Base-by-base conservation (phyloP, 2,797 vertebrate genomes). In the Hippoglossus hippoglossus region DNA sequence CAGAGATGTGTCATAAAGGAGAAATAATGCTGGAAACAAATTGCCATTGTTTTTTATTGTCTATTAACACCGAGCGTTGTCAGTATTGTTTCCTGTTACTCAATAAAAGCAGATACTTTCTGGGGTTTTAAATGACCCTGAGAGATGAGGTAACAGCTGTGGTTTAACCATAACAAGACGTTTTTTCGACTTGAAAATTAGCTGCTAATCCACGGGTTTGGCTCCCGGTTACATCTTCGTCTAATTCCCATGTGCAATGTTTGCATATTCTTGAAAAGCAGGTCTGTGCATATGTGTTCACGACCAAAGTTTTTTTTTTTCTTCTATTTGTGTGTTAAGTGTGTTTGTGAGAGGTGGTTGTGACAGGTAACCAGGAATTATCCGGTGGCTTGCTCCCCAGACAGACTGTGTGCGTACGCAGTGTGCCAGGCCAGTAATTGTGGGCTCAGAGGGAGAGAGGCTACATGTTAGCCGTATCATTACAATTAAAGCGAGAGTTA, bases 401-500 rank as follows among this genome's bases (percentile, higher is more conserved):
- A 91, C 90, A 91, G 87, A 87, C 78, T 82, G 81, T 83, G 82
- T 87, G 83, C 88, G 86, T 86, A 90, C 76, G 73, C 82, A 84
- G 79, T 75, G 88, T 82, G 68, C 83, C 88, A 90, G 85, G 87
- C 80, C 87, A 86, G 89, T 91, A 93, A 91, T 92, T 93, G 90
- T 90, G 89, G 90, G 84, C 87, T 93, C 68, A 63, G 67, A 81
- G 82, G 79, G 81, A 88, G 75, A 80, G 86, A 92, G 88, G 86
- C 79, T 85, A 81, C 85, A 83, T 85, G 90, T 85, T 75, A 79
- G 84, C 72, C 85, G 88, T 92, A 91, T 93, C 92, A 93, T 93
- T 93, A 90, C 91, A 83, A 91, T 91, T 91, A 91, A 89, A 91
- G 92, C 76, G 87, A 91, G 89, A 91, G 91, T 91, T 91, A 85